Conservation (phyloP, 1,140 invertebrate genomes). For the Psix sp. region DNA sequence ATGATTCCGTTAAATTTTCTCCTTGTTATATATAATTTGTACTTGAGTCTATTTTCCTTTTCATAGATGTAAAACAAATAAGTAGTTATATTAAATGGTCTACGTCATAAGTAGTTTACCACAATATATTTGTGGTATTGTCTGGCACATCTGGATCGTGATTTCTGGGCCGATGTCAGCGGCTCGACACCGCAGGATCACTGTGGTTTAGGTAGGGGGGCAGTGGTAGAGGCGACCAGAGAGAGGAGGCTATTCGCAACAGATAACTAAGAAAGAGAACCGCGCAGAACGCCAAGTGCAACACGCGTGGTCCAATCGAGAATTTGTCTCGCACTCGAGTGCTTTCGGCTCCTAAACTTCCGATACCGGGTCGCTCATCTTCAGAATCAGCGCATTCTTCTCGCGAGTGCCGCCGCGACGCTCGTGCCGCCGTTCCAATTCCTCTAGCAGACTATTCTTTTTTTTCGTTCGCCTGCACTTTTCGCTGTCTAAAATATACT, state of each 20-base stretch:
- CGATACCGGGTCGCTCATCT: not conserved
- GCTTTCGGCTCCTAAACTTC: not conserved
- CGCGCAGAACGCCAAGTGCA: slow-evolving; percentile 48
- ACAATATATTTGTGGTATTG: not conserved
- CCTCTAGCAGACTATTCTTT: not conserved
- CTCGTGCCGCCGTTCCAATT: not conserved
- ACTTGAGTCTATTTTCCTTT: too few species aligned
- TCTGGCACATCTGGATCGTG: slow-evolving; percentile 23
- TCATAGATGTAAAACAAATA: too few species aligned
- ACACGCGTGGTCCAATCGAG: slow-evolving; percentile 25
- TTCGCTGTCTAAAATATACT: slow-evolving; percentile 5
- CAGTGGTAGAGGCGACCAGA: slow-evolving; percentile 29
- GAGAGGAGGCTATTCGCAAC: slow-evolving; percentile 20
- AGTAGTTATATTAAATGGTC: too few species aligned
- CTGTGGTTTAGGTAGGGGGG: slow-evolving; percentile 36
- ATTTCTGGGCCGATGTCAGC: slow-evolving; percentile 15
- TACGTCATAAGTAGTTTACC: not conserved
- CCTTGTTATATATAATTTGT: too few species aligned
- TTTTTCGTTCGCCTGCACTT: not conserved
- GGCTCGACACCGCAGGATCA: slow-evolving; percentile 21
- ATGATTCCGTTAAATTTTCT: too few species aligned
- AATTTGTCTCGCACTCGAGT: slow-evolving; percentile 9
- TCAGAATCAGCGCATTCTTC: not conserved
- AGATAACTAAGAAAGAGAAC: slow-evolving; percentile 16
- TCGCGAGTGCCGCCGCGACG: not conserved